Evolutionary conservation across 2,888 invertebrate species (phyloP), one percentile per base, ranked within the genome.

Genomic region (Nezara viridula): DNA sequence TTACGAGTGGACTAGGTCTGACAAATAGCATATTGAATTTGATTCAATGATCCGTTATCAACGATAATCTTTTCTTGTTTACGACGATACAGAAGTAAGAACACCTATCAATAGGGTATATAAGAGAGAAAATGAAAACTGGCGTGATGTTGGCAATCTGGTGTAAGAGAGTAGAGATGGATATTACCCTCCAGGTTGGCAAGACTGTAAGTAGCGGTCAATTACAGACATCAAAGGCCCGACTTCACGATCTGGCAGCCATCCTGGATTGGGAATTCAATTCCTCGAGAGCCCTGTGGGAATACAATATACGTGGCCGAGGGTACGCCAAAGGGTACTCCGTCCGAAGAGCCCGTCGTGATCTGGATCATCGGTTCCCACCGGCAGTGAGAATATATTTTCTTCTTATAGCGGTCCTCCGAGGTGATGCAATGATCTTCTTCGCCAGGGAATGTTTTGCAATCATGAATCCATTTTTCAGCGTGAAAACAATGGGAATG

Each of bases 281-380:
- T 77, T 40, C 21, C 40, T 77, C 77, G 4, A 77, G 40, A 5
- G 2, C 9, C 27, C 77, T 40, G 77, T 77, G 77, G 77, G 77
- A 77, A 77, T 14, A 77, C 77, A 40, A 77, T 77, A 77, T 27
- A 40, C 77, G 21, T 40, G 40, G 21, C 77, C 40, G 10, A 37
- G 77, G 44, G 40, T 21, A 27, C 85, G 86, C 86, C 66, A 49
- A 44, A 77, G 90, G 90, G 90, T 90, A 89, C 88, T n/a, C 27
- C 47, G 60, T 60, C 60, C 60, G 60, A 60, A 10, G 55, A 12
- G n/a, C 10, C 55, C 10, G 55, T 55, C 55, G 60, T 60, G 60
- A 60, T 60, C 60, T 60, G 60, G 60, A 60, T 27, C 60, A 60
- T 60, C 60, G 60, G 60, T 60, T 60, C 60, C 60, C 60, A 60